phyloP scores from a whole-genome alignment of 2,113 vertebrate species.

The Panthera uncia region DNA sequence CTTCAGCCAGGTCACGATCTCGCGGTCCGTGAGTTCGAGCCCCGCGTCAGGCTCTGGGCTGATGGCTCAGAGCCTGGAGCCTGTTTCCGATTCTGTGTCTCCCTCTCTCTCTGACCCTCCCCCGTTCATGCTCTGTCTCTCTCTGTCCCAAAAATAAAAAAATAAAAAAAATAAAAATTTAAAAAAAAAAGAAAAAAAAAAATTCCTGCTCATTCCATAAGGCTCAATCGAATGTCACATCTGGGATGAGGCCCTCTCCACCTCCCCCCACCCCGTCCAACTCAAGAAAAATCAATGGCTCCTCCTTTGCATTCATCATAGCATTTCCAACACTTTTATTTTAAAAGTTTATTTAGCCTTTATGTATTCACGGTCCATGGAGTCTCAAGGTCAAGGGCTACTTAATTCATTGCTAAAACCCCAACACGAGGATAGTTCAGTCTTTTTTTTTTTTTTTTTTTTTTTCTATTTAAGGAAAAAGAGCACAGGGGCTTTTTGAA shows the following conservation, averaged over 20 bases:
- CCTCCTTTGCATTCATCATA: not conserved
- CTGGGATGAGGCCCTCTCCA: not conserved
- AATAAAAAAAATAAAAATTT: no score
- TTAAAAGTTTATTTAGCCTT: not conserved
- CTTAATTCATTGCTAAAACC: not conserved
- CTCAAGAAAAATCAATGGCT: not conserved
- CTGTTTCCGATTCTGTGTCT: no score
- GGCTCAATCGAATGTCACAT: not conserved
- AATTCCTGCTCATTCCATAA: not conserved
- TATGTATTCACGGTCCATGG: not conserved
- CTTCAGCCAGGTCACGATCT: no score
- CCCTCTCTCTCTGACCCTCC: no score
- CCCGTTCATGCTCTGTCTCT: no score
- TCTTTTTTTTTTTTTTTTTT: not conserved
- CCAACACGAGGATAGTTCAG: not conserved
- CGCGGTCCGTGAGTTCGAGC: no score
- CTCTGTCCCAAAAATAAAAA: no score
- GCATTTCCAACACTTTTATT: not conserved
- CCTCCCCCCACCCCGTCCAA: not conserved
- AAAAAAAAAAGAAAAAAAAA: no score
- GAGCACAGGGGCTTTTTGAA: not conserved
- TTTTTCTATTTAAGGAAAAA: slow-evolving; percentile 18
- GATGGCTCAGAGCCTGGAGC: no score
- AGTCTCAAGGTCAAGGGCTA: not conserved
- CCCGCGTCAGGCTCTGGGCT: no score